phyloP scores from a whole-genome alignment of 2,113 vertebrate species.

The Phalacrocorax brasilianus region DNA sequence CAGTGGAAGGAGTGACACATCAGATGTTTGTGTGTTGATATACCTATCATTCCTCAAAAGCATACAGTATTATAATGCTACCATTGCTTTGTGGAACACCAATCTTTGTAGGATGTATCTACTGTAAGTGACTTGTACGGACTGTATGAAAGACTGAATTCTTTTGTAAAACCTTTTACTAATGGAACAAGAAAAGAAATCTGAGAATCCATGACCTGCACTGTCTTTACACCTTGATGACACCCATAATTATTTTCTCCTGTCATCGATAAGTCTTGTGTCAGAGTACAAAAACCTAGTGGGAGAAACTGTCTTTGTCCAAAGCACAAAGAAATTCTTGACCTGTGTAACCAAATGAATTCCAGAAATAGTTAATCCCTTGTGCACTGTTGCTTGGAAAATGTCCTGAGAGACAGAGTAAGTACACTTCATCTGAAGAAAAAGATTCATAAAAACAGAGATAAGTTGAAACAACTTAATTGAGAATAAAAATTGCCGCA shows the following conservation, averaged over 20 bases:
- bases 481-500: neutral
- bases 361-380: constrained; percentile 1
- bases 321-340: neutral
- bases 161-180: neutral
- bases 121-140: neutral
- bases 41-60: neutral
- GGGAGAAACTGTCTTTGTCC: neutral
- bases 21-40: neutral
- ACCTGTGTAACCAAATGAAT: neutral
- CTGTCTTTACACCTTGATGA: neutral
- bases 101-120: neutral
- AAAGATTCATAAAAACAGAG: neutral
- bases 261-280: neutral
- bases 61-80: neutral
- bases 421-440: neutral
- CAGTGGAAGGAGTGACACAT: neutral
- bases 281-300: neutral
- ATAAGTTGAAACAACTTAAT: neutral
- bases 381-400: neutral
- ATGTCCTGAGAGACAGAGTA: neutral
- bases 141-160: neutral
- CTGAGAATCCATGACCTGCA: neutral
- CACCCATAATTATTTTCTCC: neutral
- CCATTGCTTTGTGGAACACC: neutral
- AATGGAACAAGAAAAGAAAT: neutral